A percentile compares a stretch with the other conserved stretches of the same genome.
phyloP scores from a whole-genome alignment of 2,888 invertebrate species.

The Liopterus haemorrhoidalis region DNA sequence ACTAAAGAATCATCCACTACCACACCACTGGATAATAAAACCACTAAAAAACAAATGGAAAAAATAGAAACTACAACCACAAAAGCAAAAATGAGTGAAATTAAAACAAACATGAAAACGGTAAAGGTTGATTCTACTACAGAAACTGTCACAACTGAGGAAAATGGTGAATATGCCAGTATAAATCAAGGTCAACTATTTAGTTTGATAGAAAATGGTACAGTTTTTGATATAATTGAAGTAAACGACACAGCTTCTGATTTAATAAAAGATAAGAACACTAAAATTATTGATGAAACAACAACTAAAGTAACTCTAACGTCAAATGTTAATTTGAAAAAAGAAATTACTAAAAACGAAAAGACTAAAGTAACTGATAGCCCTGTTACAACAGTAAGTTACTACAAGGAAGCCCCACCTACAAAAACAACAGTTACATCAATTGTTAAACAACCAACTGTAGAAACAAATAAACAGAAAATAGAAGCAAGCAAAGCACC shows the following conservation, averaged over 20 bases:
- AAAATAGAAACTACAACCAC: constrained; percentile 26
- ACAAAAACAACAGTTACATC: no score
- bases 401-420: constrained; percentile 35
- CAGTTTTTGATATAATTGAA: constrained; percentile 45
- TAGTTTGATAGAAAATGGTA: constrained; percentile 45
- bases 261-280: constrained; percentile 33
- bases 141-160: constrained; percentile 17
- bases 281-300: constrained; percentile 3
- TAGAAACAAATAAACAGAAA: constrained; percentile 33
- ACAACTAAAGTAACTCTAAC: constrained; percentile 16
- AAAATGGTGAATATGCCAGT: constrained; percentile 41
- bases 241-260: constrained; percentile 39
- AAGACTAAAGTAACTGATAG: constrained; percentile 15
- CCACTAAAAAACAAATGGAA: constrained; percentile 33
- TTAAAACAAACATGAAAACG: not conserved
- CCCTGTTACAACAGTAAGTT: constrained; percentile 33
- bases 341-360: constrained; percentile 21
- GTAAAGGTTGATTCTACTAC: constrained; percentile 3
- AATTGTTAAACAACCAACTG: no score
- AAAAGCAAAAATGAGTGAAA: constrained; percentile 15
- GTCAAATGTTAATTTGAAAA: constrained; percentile 25
- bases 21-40: constrained; percentile 13
- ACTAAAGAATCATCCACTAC: constrained; percentile 30
- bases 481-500: constrained; percentile 31
- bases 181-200: constrained; percentile 46